Conservation (phyloP, 64 coral and sea anemone genomes). For the Porites lutea region DNA sequence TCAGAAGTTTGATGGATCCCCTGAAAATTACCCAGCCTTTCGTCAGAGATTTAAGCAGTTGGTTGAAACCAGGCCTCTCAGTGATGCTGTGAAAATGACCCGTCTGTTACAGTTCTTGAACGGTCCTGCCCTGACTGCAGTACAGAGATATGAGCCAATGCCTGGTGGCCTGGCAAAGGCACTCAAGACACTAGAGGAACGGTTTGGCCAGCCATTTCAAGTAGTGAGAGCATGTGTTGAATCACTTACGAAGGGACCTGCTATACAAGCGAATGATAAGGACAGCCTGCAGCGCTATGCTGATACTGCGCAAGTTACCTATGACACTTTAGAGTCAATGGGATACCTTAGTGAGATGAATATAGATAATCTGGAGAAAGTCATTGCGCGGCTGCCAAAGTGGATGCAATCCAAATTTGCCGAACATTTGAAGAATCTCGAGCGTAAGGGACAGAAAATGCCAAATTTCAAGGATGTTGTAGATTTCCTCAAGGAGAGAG, state of each 20-base stretch:
- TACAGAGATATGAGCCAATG: slow-evolving; percentile 52
- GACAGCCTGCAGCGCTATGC: slow-evolving; percentile 55
- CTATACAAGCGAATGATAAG: slow-evolving; percentile 46
- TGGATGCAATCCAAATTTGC: slow-evolving; percentile 73
- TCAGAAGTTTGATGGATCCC: slow-evolving; percentile 58
- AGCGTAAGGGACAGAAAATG: slow-evolving; percentile 55
- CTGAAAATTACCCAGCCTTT: slow-evolving; percentile 50
- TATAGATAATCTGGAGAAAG: slow-evolving; percentile 53
- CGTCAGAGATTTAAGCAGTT: too few relatives aligned
- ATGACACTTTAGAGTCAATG: slow-evolving; percentile 59
- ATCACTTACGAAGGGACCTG: slow-evolving; percentile 57
- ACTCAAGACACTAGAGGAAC: slow-evolving; percentile 53
- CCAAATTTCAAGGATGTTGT: slow-evolving; percentile 75
- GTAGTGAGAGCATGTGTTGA: slow-evolving; percentile 70
- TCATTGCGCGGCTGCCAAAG: slow-evolving; percentile 47
- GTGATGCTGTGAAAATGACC: too few relatives aligned
- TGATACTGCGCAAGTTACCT: slow-evolving; percentile 49
- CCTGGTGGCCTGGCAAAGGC: slow-evolving; percentile 49
- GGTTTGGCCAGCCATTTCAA: slow-evolving; percentile 63
- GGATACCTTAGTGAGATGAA: slow-evolving; percentile 63
- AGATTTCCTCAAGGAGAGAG: slow-evolving; percentile 67
- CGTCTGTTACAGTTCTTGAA: background rate
- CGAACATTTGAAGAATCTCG: slow-evolving; percentile 25
- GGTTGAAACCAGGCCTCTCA: too few relatives aligned
- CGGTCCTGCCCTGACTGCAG: slow-evolving; percentile 21